Evolutionary conservation across 2,113 vertebrate species (phyloP).

Genomic region (Cephalopholis sonnerati): DNA sequence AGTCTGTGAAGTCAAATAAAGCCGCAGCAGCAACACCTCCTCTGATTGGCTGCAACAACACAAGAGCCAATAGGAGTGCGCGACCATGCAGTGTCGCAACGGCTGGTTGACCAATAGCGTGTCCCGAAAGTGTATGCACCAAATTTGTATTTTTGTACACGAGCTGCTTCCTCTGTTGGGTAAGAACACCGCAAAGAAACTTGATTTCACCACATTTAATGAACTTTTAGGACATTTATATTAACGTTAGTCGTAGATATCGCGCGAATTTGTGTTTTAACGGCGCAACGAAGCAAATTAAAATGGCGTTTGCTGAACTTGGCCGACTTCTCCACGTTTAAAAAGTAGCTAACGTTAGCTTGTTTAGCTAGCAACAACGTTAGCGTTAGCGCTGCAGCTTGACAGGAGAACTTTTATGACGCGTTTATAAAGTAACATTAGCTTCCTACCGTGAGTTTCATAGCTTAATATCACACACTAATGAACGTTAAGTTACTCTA

Average conservation of each 20-base stretch:
- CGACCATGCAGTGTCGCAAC: not conserved
- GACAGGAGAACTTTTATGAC: not conserved
- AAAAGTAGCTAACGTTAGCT: conserved; percentile 43
- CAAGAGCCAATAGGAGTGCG: conserved; percentile 68
- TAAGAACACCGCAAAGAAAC: conserved; percentile 50
- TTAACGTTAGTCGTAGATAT: rapidly evolving
- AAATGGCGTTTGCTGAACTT: rapidly evolving
- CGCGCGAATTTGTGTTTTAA: not conserved
- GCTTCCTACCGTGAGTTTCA: rapidly evolving
- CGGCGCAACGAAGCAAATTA: not conserved
- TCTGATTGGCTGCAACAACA: conserved; percentile 72
- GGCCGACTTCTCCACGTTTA: not conserved
- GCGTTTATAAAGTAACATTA: not conserved
- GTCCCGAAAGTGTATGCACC: conserved; percentile 15
- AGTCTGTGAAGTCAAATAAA: conserved; percentile 83
- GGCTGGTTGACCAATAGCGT: conserved; percentile 69
- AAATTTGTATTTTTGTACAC: conserved; percentile 80
- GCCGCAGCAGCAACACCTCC: conserved; percentile 63
- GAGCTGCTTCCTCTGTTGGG: conserved; percentile 23
- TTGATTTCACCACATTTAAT: not conserved
- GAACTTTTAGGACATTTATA: rapidly evolving
- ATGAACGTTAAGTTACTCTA: not conserved
- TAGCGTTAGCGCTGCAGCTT: not conserved
- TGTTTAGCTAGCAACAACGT: not conserved
- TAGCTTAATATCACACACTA: not conserved